Base-by-base conservation (phyloP, 2,888 invertebrate species). In the Gibbula magus region DNA sequence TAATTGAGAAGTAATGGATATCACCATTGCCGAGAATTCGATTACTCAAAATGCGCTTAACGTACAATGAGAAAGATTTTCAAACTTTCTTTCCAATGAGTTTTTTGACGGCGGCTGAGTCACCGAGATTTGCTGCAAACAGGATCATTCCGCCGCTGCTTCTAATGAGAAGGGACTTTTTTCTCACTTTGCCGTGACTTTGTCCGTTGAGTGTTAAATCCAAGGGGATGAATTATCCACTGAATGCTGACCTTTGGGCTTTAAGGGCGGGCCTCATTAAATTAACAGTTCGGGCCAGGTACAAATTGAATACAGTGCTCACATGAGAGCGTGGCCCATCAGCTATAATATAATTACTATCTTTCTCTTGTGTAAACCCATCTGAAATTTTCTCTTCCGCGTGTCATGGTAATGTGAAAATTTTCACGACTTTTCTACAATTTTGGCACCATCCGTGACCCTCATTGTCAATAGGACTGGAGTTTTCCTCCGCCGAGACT, bases 91-190 rank as follows among this genome's bases (percentile, higher is more conserved):
- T 35, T 35, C 18, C 35, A 61, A 61, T 29, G 25, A 61, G 61
- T 29, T 61, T 32, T 35, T 39, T 70, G 35, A 70, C 18, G 32
- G 35, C 20, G 35, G 32, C 70, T 70, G 70, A 70, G 70, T 70
- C 70, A 70, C 70, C 35, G 70, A 70, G 70, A 70, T 70, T 70
- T 70, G 39, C 70, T 70, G n/a, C 39, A 70, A 70, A 70, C 70
- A 70, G 35, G 13, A 70, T 10, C 35, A 70, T 18, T 20, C 29
- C 29, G 29, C 35, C 35, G 32, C 4, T 35, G n/a, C 25, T 20
- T 35, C 29, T 70, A 70, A 70, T 70, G 70, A 70, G 70, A 29
- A 20, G 20, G 39, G 32, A 70, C 35, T 70, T 70, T 70, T 70
- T 70, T 39, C 39, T 70, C 70, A 70, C 70, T 8, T 70, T 70